phyloP scores from a whole-genome alignment of 2,888 invertebrate species.

The Pherbina coryleti region DNA sequence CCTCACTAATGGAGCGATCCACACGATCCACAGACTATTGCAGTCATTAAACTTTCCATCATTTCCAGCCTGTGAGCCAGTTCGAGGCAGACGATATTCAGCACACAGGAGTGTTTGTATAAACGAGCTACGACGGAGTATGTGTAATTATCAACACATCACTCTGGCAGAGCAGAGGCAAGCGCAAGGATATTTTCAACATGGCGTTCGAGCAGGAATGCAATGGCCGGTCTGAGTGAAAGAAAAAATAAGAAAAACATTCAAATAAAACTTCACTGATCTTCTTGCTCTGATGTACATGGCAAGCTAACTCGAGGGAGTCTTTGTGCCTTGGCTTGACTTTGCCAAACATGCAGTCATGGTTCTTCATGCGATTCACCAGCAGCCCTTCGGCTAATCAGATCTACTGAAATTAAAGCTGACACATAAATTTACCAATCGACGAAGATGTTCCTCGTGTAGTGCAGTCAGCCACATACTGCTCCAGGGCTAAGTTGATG shows the following conservation, averaged over 20 bases:
- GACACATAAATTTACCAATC: conserved; percentile 26
- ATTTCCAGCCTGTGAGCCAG: background rate
- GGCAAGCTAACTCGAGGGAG: background rate
- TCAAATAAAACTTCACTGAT: background rate
- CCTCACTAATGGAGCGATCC: conserved; percentile 44
- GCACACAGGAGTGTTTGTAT: conserved; percentile 9
- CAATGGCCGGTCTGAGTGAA: conserved; percentile 46
- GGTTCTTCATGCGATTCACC: background rate
- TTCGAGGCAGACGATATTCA: too few species aligned
- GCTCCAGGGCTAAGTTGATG: conserved; percentile 20
- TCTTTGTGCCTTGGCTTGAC: too few species aligned
- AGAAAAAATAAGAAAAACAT: background rate
- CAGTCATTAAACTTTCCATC: background rate
- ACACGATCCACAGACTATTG: conserved; percentile 31
- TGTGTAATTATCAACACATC: conserved; percentile 22
- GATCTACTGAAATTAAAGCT: conserved; percentile 23
- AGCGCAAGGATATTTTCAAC: conserved; percentile 21
- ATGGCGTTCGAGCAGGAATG: conserved; percentile 29
- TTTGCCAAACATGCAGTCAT: background rate
- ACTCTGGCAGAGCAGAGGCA: background rate
- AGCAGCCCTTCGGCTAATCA: conserved; percentile 11
- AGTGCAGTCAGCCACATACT: background rate
- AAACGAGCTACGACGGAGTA: conserved; percentile 11
- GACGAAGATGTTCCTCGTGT: background rate
- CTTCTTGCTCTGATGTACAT: background rate